Conservation (phyloP, 2,797 vertebrate genomes). For the Hyperoplus lanceolatus region DNA sequence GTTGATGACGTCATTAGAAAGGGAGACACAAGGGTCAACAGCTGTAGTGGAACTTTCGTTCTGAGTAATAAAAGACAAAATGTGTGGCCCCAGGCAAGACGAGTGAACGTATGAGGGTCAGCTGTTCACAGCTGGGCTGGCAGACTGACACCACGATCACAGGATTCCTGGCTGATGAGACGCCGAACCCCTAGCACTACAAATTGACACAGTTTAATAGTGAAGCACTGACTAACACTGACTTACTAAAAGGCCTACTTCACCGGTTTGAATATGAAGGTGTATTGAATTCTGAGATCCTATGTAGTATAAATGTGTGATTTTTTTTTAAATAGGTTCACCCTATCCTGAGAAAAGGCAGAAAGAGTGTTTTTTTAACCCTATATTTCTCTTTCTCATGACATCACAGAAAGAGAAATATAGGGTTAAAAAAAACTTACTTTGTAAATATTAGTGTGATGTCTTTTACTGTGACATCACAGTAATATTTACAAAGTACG, state of each 20-base stretch:
- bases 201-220: constrained; percentile 6
- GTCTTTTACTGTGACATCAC: too few relatives aligned
- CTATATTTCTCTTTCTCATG: too few relatives aligned
- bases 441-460: too few relatives aligned
- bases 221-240: constrained; percentile 25
- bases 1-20: constrained; percentile 62
- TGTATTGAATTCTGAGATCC: too few relatives aligned
- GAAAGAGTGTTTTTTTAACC: too few relatives aligned
- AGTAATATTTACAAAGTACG: too few relatives aligned
- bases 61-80: constrained; percentile 58
- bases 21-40: constrained; percentile 39
- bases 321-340: too few relatives aligned
- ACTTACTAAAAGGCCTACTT: constrained; percentile 31
- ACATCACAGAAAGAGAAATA: too few relatives aligned
- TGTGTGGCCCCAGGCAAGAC: constrained; percentile 40
- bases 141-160: constrained; percentile 48
- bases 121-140: constrained; percentile 42
- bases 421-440: too few relatives aligned
- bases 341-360: too few relatives aligned
- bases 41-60: constrained; percentile 44
- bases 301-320: too few relatives aligned
- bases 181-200: background rate
- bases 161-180: constrained; percentile 35
- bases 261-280: too few relatives aligned
- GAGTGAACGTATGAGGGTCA: constrained; percentile 44